These are phyloP conservation scores for Aphidoletes aphidimyza DNA, from an alignment of 2,888 invertebrate species.

Conservation along the genomic window DNA sequence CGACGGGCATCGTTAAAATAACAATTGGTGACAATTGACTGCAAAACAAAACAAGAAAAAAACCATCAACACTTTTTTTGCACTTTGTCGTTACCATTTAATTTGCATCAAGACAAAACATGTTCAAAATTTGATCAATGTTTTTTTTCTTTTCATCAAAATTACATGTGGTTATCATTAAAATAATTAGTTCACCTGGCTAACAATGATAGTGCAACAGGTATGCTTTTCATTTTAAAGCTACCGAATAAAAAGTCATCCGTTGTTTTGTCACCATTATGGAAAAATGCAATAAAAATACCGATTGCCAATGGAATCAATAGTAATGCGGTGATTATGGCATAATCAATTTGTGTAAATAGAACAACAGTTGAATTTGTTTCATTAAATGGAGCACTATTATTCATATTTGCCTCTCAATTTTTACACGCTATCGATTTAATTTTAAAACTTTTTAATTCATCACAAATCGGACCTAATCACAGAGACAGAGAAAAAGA, in stretches of 20 bases:
- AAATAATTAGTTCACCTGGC: constrained; percentile 66
- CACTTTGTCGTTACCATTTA: no score
- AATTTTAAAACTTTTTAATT: no score
- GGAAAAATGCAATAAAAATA: constrained; percentile 69
- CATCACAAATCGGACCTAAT: no score
- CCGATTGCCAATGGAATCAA: constrained; percentile 69
- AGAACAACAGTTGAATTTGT: background rate
- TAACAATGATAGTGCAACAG: constrained; percentile 73
- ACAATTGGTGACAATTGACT: constrained; percentile 70
- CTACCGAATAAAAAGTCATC: constrained; percentile 72
- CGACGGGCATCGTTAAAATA: constrained; percentile 69
- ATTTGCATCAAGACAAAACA: no score
- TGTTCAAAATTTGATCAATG: no score
- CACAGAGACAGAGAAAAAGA: no score
- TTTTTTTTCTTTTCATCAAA: no score
- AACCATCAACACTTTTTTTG: no score
- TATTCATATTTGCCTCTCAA: constrained; percentile 50
- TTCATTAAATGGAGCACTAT: background rate
- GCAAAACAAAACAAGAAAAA: constrained; percentile 54
- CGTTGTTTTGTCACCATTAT: constrained; percentile 67
- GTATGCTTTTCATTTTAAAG: constrained; percentile 70
- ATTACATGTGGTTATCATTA: no score
- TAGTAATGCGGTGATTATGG: constrained; percentile 70
- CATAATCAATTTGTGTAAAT: constrained; percentile 67
- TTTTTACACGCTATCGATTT: background rate